Evolutionary conservation across 1,140 invertebrate genomes (phyloP), one percentile per base, ranked within the genome.

Genomic region (Listronotus oregonensis): DNA sequence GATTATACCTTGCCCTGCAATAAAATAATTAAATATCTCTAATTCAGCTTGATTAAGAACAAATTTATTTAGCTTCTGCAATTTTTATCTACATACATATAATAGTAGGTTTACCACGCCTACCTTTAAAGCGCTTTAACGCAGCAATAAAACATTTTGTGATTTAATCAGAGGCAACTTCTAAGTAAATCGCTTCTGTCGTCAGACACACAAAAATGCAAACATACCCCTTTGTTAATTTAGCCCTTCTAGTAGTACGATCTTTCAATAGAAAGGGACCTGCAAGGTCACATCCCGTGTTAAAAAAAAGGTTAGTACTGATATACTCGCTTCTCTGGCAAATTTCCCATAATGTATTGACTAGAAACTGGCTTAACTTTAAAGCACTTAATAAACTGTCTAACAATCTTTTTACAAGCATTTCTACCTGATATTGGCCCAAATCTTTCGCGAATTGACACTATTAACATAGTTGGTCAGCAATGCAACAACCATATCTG

Each of bases 401-500:
- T 14, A 21, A 56, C 31, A 32, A 64, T 42, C 11, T 39, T 46
- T n/a, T 32, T 15, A 14, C 63, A 52, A 12, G 17, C 47, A 31
- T 43, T 52, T 51, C 46, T 21, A 18, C 66, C 69, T 31, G 15
- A 37, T 3, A 74, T 64, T 14, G 54, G 18, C 71, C 74, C 74
- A 68, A 54, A 65, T n/a, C 14, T 11, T n/a, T 51, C n/a, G 32
- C 71, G 15, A 9, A 74, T 27, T 27, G 64, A 44, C 34, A 17
- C 46, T 37, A 73, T 21, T 0, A 72, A 12, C 12, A 60, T 10
- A 64, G 76, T 68, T 8, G 69, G 56, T 17, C 75, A 73, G 6
- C 52, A 61, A 66, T 77, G 77, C 11, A 74, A 51, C 44, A 67
- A 49, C 46, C 46, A 43, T 3, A 32, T 3, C 31, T 78, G 78